These are phyloP conservation scores for Neosalanx taihuensis DNA, from an alignment of 2,797 vertebrate species.

Conservation along the genomic window DNA sequence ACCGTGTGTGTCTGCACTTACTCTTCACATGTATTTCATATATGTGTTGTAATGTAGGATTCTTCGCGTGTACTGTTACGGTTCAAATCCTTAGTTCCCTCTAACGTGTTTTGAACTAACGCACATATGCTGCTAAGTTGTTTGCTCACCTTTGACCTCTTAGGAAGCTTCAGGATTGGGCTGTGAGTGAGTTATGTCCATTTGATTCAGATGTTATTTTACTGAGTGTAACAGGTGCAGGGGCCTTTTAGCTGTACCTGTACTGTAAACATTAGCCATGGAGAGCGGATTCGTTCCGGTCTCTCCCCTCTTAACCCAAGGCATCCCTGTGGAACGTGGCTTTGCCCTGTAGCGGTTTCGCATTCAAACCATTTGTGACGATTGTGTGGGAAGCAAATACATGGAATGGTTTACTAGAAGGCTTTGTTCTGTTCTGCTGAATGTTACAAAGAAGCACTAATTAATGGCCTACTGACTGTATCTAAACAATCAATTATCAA, in stretches of 20 bases:
- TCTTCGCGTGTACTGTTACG: constrained; percentile 27
- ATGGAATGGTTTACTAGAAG: neutral
- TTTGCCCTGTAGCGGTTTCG: neutral
- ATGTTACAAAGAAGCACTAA: constrained; percentile 45
- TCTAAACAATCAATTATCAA: constrained; percentile 45
- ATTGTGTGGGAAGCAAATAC: constrained; percentile 21
- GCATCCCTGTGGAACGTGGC: constrained; percentile 20
- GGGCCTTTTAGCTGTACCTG: constrained; percentile 66
- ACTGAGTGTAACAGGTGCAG: constrained; percentile 59
- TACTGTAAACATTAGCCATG: constrained; percentile 68
- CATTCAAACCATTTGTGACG: constrained; percentile 24
- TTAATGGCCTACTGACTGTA: constrained; percentile 46
- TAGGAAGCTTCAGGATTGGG: constrained; percentile 41
- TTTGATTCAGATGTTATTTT: constrained; percentile 31
- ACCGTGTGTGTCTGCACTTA: constrained; percentile 16
- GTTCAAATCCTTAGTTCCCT: constrained; percentile 10
- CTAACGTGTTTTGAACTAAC: constrained; percentile 33
- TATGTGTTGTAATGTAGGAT: constrained; percentile 20
- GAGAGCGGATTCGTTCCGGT: constrained; percentile 44
- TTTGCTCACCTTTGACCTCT: constrained; percentile 41
- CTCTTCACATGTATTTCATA: constrained; percentile 23
- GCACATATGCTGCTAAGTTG: constrained; percentile 36
- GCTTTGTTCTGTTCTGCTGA: constrained; percentile 43
- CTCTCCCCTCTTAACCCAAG: constrained; percentile 38
- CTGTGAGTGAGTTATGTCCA: constrained; percentile 40